Percentiles rank a stretch among this genome's conserved stretches.
These are phyloP conservation scores for Poecile montanus DNA, from an alignment of 2,797 vertebrate species.

Conservation along the genomic window DNA sequence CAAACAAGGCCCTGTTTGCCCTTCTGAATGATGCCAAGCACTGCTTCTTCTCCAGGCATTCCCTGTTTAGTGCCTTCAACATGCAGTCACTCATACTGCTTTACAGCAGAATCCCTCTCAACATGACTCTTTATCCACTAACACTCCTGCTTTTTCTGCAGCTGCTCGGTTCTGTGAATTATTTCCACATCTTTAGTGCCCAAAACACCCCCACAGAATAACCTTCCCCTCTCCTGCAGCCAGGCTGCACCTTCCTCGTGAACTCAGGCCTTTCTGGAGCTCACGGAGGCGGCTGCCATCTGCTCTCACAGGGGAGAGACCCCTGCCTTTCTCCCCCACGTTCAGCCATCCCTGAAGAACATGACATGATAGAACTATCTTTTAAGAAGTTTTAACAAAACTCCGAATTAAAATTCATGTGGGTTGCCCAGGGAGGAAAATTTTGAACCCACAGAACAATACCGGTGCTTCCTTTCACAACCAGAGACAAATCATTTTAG, in stretches of 20 bases:
- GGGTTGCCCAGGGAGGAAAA: neutral
- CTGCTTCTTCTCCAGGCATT: neutral
- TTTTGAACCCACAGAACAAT: neutral
- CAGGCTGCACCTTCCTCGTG: neutral
- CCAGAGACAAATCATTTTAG: neutral
- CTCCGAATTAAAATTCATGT: neutral
- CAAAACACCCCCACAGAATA: neutral
- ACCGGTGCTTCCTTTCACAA: neutral
- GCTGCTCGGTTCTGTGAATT: neutral
- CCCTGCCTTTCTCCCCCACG: fast-evolving
- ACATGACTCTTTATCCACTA: fast-evolving
- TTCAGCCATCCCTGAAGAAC: neutral
- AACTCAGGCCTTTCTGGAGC: neutral
- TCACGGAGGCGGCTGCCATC: fast-evolving
- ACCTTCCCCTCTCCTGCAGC: neutral
- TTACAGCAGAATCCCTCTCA: neutral
- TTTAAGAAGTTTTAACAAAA: neutral
- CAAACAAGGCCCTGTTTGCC: neutral
- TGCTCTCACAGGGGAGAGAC: neutral
- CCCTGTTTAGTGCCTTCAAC: neutral
- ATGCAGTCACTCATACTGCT: neutral
- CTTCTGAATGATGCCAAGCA: neutral
- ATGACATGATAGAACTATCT: neutral
- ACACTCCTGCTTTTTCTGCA: neutral
- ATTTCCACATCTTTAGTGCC: neutral